Percentiles rank a stretch among this genome's conserved stretches.
These are phyloP conservation scores for Clupea harengus DNA, from an alignment of 2,113 vertebrate species.

Conservation along the genomic window DNA sequence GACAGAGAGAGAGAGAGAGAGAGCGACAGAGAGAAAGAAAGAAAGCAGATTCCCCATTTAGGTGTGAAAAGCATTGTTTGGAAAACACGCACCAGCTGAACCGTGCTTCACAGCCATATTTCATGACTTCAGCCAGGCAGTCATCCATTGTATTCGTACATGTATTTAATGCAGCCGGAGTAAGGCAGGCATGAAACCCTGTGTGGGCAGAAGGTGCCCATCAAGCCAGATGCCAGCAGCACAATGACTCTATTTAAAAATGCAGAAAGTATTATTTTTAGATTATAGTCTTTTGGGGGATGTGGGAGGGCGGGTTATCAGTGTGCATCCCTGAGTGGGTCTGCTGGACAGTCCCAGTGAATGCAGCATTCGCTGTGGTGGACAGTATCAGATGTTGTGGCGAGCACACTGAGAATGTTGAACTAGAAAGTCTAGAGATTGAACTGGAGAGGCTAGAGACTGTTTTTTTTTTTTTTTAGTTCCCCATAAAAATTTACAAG, in stretches of 20 bases:
- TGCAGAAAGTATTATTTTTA: conserved; percentile 13
- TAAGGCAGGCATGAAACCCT: neutral
- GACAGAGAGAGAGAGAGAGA: neutral
- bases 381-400: neutral
- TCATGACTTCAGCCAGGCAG: neutral
- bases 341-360: neutral
- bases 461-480: neutral
- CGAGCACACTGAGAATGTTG: neutral
- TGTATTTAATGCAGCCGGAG: neutral
- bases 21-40: neutral
- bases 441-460: neutral
- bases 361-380: neutral
- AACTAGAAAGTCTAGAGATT: neutral
- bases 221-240: neutral
- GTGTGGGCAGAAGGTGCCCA: neutral
- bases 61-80: conserved; percentile 10
- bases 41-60: neutral
- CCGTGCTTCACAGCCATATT: neutral
- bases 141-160: neutral
- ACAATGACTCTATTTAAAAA: neutral
- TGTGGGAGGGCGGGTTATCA: neutral
- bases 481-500: neutral
- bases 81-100: neutral
- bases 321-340: neutral
- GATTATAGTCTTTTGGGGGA: neutral